Evolutionary conservation across 2,888 invertebrate species (phyloP).

Genomic region (Latrodectus hesperus): DNA sequence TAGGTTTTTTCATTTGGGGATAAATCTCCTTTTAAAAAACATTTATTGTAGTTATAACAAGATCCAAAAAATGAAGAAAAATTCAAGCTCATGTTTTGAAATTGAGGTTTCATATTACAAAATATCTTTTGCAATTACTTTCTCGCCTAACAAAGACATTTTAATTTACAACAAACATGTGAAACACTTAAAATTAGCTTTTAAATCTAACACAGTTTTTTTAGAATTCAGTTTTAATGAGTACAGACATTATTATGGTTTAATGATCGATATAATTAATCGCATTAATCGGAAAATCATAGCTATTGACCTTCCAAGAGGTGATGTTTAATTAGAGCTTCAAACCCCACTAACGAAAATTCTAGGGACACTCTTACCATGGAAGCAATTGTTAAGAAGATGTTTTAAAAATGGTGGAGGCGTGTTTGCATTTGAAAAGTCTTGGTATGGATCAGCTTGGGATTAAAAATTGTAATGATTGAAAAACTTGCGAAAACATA

Average conservation of each 20-base stretch:
- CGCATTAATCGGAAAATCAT: neutral
- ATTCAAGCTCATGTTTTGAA: too few relatives aligned
- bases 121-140: too few relatives aligned
- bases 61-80: too few relatives aligned
- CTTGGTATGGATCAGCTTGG: neutral
- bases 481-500: neutral
- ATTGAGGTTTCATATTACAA: too few relatives aligned
- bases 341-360: too few relatives aligned
- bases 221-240: neutral
- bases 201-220: neutral
- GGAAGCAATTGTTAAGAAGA: neutral
- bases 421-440: neutral
- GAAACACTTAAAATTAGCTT: neutral
- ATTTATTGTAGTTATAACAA: too few relatives aligned
- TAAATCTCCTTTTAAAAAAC: too few relatives aligned
- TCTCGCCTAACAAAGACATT: too few relatives aligned
- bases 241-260: neutral
- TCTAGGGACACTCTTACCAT: neutral
- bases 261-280: neutral
- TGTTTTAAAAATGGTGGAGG: neutral
- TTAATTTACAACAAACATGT: too few relatives aligned
- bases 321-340: too few relatives aligned
- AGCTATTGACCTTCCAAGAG: neutral
- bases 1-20: too few relatives aligned
- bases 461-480: neutral